Base-by-base conservation (phyloP, 2,888 invertebrate genomes). In the Athalia rosae region DNA sequence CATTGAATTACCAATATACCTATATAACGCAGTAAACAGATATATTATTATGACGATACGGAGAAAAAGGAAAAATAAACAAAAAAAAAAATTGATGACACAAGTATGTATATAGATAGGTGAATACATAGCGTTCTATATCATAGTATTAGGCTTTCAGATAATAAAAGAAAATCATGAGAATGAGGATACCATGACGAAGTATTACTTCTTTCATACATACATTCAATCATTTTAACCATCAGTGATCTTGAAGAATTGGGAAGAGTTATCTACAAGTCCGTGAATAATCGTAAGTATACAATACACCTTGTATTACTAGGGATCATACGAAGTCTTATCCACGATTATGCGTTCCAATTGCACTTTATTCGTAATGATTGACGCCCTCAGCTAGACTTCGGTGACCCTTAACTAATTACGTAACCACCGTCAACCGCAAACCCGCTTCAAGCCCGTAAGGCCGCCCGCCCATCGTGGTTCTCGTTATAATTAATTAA, bases 41-140 rank as follows among this genome's bases (percentile, higher is more conserved):
- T 67, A 50, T 67, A 62, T 67, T 53, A 67, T 28, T 67, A 50
- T 50, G 45, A 56, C 53, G 50, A 63, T 45, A 73, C 45, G 41
- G 71, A 61, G 58, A 59, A 84, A 82, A 83, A 73, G 78, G 79
- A 80, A 80, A 80, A 80, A 80, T 80, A 67, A 66, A 78, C 73
- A n/a, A 79, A 79, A 81, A 61, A 76, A 79, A 74, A 80, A 71
- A 74, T 78, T 80, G 76, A 81, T 79, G 80, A 82, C 85, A 84
- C 81, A 80, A 79, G 82, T 83, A 84, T 86, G 87, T 86, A 86
- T 81, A 87, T 87, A 87, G 83, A 84, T 85, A 83, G 83, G 83
- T 73, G 28, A 79, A 83, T 82, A 85, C 81, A 83, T 56, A 71
- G 83, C 83, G 83, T 84, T 84, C 83, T 84, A 83, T 84, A 87